phyloP scores from a whole-genome alignment of 1,140 invertebrate genomes.

The Drosophila navojoa region DNA sequence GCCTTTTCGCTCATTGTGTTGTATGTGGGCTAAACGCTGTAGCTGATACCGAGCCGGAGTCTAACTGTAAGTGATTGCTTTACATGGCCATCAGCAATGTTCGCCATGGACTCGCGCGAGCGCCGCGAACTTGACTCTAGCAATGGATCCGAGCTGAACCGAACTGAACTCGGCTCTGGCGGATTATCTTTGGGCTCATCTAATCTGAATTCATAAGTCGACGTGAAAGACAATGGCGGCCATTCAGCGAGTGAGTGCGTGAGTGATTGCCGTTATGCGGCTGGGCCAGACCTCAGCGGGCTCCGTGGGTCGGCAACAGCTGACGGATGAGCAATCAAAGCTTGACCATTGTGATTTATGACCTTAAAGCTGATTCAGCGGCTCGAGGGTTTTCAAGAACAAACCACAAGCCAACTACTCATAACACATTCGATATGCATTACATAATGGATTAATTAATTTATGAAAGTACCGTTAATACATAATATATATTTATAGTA shows the following conservation, averaged over 20 bases:
- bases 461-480: neutral
- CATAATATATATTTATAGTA: no score
- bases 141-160: neutral
- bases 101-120: neutral
- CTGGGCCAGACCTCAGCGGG: constrained; percentile 4
- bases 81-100: constrained; percentile 42
- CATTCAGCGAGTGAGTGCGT: constrained; percentile 34
- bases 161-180: neutral
- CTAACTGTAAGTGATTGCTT: constrained; percentile 51
- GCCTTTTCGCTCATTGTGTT: neutral
- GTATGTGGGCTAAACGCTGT: constrained; percentile 41
- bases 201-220: constrained; percentile 55
- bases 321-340: constrained; percentile 37
- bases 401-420: no score
- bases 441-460: neutral
- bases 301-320: constrained; percentile 28
- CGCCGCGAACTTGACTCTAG: constrained; percentile 45
- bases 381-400: constrained; percentile 4
- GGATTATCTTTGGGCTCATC: constrained; percentile 38
- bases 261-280: constrained; percentile 49
- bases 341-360: constrained; percentile 45
- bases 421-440: no score
- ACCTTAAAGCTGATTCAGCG: neutral
- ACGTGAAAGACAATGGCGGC: constrained; percentile 39
- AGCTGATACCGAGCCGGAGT: constrained; percentile 6